phyloP scores from a whole-genome alignment of 2,888 invertebrate genomes.

The Aspidiotus rigidus region DNA sequence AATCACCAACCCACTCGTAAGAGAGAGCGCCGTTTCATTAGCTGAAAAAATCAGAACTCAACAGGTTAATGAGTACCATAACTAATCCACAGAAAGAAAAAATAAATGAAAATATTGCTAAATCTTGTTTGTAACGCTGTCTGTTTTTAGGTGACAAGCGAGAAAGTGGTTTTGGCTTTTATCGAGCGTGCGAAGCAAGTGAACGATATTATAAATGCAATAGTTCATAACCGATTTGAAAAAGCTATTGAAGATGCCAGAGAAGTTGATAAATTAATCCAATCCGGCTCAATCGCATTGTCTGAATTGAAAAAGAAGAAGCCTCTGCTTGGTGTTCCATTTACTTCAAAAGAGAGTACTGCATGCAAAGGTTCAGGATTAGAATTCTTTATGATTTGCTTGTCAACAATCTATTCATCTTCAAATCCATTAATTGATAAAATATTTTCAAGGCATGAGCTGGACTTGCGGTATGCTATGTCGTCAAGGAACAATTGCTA shows the following conservation, averaged over 20 bases:
- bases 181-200: slow-evolving; percentile 67
- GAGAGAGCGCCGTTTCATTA: slow-evolving; percentile 58
- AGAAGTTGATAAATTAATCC: slow-evolving; percentile 59
- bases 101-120: slow-evolving; percentile 9
- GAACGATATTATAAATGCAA: slow-evolving; percentile 68
- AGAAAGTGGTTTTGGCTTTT: slow-evolving; percentile 61
- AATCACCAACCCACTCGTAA: slow-evolving; percentile 44
- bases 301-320: slow-evolving; percentile 53
- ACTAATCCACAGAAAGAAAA: slow-evolving; percentile 6
- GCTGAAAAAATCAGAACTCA: slow-evolving; percentile 56
- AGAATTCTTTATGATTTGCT: neutral
- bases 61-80: slow-evolving; percentile 35
- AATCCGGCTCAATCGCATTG: slow-evolving; percentile 50
- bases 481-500: slow-evolving; percentile 54
- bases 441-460: slow-evolving; percentile 43
- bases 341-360: slow-evolving; percentile 84
- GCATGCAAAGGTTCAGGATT: slow-evolving; percentile 54
- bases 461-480: slow-evolving; percentile 58
- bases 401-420: slow-evolving; percentile 34
- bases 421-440: no score
- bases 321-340: slow-evolving; percentile 84
- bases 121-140: slow-evolving; percentile 23
- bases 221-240: slow-evolving; percentile 70
- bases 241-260: slow-evolving; percentile 69
- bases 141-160: slow-evolving; percentile 50